A percentile compares a stretch with the other conserved stretches of the same genome.
phyloP scores from a whole-genome alignment of 2,113 vertebrate species.

The Oncorhynchus tshawytscha region DNA sequence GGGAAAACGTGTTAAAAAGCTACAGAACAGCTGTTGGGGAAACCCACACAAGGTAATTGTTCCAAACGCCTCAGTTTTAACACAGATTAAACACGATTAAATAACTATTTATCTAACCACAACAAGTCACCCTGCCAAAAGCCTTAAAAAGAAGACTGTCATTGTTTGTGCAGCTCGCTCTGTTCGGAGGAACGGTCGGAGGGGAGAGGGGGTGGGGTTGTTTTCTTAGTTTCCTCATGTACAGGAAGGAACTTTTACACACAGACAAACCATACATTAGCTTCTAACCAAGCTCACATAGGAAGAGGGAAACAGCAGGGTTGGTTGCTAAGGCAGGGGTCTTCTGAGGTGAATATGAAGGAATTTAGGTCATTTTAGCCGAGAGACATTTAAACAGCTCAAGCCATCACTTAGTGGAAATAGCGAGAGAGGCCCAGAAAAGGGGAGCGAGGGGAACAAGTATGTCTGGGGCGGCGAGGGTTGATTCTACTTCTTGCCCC shows the following conservation, averaged over 20 bases:
- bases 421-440: conserved; percentile 64
- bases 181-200: conserved; percentile 46
- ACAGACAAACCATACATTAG: conserved; percentile 60
- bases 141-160: conserved; percentile 41
- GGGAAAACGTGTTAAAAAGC: conserved; percentile 13
- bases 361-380: conserved; percentile 75
- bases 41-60: conserved; percentile 72
- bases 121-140: conserved; percentile 64
- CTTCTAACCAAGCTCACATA: conserved; percentile 30
- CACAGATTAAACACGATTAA: conserved; percentile 74
- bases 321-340: conserved; percentile 58
- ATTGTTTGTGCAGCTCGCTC: conserved; percentile 47
- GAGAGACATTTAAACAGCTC: conserved; percentile 67
- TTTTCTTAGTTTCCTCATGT: conserved; percentile 57
- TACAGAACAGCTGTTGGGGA: conserved; percentile 68
- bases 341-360: conserved; percentile 75
- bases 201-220: conserved; percentile 25
- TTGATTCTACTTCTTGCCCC: conserved; percentile 46
- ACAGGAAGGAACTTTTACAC: conserved; percentile 64
- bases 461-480: conserved; percentile 55
- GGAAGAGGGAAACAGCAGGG: conserved; percentile 27
- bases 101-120: conserved; percentile 66
- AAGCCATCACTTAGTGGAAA: conserved; percentile 69
- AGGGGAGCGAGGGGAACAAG: conserved; percentile 53
- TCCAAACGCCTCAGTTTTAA: conserved; percentile 66